Evolutionary conservation across 2,113 vertebrate genomes (phyloP).

Genomic region (Phainopepla nitens): DNA sequence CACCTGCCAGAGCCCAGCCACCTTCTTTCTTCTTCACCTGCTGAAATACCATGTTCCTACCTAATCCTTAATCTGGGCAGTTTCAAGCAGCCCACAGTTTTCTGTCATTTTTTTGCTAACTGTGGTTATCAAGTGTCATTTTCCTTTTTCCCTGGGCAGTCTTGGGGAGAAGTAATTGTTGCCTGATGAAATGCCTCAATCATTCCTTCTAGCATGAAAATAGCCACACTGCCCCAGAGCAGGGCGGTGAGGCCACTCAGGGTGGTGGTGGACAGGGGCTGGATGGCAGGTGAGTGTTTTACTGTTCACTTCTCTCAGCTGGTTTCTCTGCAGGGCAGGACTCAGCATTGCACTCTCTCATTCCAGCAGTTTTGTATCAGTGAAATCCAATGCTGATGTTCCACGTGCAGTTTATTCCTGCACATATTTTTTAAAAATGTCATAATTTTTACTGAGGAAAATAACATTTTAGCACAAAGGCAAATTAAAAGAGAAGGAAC

Average conservation of each 20-base stretch:
- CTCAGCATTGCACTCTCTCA: accelerated
- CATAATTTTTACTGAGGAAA: neutral
- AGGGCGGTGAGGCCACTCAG: accelerated
- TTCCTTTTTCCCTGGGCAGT: neutral
- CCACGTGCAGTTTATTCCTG: neutral
- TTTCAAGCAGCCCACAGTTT: neutral
- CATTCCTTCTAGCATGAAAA: neutral
- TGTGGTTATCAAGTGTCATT: neutral
- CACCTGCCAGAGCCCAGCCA: neutral
- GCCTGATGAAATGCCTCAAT: neutral
- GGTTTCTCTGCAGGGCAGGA: neutral
- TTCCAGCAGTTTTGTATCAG: neutral
- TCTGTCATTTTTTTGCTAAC: neutral
- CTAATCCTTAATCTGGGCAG: neutral
- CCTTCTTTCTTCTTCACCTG: neutral
- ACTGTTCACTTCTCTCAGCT: neutral
- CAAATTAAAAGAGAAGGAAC: neutral
- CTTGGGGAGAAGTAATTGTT: neutral
- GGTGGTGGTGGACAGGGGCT: neutral
- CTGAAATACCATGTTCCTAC: neutral
- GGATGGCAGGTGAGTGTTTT: neutral
- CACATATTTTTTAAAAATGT: neutral
- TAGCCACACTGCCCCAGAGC: accelerated
- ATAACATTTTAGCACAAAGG: neutral
- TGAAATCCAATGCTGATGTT: neutral